A percentile compares a stretch with the other conserved stretches of the same genome.
Conservation (phyloP, 2,797 vertebrate genomes). For the Protosalanx chinensis region DNA sequence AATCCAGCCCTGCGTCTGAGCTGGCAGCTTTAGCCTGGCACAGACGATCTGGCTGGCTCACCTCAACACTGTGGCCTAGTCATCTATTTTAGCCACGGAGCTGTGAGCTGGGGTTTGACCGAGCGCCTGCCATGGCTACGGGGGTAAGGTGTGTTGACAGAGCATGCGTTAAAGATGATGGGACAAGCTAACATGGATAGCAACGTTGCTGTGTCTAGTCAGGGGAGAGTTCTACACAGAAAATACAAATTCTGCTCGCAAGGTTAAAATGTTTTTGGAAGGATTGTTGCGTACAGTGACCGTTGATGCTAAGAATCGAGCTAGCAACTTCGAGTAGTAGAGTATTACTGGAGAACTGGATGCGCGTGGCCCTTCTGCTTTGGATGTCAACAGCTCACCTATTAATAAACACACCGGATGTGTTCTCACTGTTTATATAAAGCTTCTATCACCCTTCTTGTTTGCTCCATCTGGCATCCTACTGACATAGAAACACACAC, state of each 20-base stretch:
- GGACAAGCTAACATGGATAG: slow-evolving; percentile 9
- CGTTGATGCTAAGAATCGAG: too few relatives aligned
- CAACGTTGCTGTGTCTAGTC: slow-evolving; percentile 27
- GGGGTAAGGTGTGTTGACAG: slow-evolving; percentile 54
- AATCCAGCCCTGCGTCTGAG: slow-evolving; percentile 52
- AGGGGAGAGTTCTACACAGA: not conserved
- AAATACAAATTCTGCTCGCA: not conserved
- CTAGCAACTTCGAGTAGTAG: too few relatives aligned
- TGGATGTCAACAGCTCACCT: too few relatives aligned
- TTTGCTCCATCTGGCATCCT: too few relatives aligned
- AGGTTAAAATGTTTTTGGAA: not conserved
- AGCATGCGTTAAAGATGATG: slow-evolving; percentile 50
- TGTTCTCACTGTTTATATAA: too few relatives aligned
- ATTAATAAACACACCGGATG: too few relatives aligned
- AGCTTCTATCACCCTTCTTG: too few relatives aligned
- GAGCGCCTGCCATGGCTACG: slow-evolving; percentile 52
- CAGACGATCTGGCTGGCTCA: slow-evolving; percentile 41
- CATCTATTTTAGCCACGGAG: slow-evolving; percentile 46
- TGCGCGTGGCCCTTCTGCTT: too few relatives aligned
- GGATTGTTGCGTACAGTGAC: not conserved
- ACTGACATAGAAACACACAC: not conserved
- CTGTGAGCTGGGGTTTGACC: slow-evolving; percentile 47
- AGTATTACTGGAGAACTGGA: too few relatives aligned
- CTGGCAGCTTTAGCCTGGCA: slow-evolving; percentile 54
- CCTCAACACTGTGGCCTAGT: slow-evolving; percentile 34